Percentiles rank a stretch among this genome's conserved stretches.
Conservation (phyloP, 1,140 invertebrate species). For the Octopus bimaculoides region DNA sequence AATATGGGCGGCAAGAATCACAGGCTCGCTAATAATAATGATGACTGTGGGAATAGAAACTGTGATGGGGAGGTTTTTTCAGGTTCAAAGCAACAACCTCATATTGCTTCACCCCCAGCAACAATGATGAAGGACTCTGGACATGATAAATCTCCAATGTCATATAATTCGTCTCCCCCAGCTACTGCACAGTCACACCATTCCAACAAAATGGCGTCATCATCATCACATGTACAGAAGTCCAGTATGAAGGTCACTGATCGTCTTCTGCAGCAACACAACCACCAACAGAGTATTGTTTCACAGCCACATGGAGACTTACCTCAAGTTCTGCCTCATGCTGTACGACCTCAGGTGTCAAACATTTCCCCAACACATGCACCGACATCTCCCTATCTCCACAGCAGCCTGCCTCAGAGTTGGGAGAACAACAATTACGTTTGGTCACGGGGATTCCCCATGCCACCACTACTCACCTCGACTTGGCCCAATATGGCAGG, state of each 20-base stretch:
- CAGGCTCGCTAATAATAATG: not conserved
- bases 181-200: too few species aligned
- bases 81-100: not conserved
- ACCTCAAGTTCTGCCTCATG: not conserved
- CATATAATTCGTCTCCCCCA: too few species aligned
- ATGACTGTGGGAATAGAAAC: not conserved
- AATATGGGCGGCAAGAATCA: not conserved
- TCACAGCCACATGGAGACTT: not conserved
- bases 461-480: not conserved
- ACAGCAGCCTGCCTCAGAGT: not conserved
- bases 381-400: not conserved
- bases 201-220: too few species aligned
- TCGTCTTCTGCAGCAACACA: not conserved
- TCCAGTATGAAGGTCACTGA: not conserved
- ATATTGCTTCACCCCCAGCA: not conserved
- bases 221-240: too few species aligned
- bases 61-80: not conserved
- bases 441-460: not conserved
- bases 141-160: too few species aligned
- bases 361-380: not conserved
- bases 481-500: not conserved
- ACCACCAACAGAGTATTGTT: not conserved
- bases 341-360: not conserved
- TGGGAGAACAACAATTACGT: slow-evolving; percentile 4
- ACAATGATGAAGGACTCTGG: not conserved